phyloP scores from a whole-genome alignment of 2,888 invertebrate genomes.

The Apodemia mormo region DNA sequence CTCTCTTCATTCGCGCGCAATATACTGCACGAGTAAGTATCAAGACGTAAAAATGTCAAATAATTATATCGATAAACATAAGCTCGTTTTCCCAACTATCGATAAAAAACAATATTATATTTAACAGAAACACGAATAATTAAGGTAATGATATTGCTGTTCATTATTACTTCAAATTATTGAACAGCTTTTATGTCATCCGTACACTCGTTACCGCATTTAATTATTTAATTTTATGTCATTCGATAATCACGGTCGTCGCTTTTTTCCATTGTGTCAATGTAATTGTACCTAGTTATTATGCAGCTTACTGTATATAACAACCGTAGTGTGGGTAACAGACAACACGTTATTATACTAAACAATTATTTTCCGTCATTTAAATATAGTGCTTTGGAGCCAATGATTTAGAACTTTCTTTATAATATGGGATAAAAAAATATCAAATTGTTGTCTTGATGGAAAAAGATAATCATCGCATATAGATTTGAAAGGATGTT shows the following conservation, averaged over 20 bases:
- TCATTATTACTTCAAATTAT: conserved; percentile 21
- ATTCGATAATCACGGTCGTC: conserved; percentile 36
- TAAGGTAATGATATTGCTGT: conserved; percentile 23
- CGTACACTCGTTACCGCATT: conserved; percentile 33
- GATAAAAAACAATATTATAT: conserved; percentile 15
- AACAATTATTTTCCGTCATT: neutral
- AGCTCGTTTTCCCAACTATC: neutral
- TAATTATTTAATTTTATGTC: conserved; percentile 50
- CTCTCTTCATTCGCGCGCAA: too few relatives aligned
- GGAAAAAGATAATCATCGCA: too few relatives aligned
- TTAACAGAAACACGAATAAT: conserved; percentile 20
- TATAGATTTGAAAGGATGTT: too few relatives aligned
- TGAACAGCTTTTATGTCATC: conserved; percentile 22
- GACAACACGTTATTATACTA: neutral
- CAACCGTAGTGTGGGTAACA: neutral
- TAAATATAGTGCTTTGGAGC: neutral
- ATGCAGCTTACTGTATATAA: conserved; percentile 1
- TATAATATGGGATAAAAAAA: too few relatives aligned
- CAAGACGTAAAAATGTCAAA: too few relatives aligned
- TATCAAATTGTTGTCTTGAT: too few relatives aligned
- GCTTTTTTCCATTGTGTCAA: conserved; percentile 28
- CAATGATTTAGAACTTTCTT: too few relatives aligned
- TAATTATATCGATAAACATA: neutral
- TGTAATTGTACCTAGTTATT: conserved; percentile 22
- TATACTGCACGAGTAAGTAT: too few relatives aligned